Base-by-base conservation (phyloP, 2,113 vertebrate genomes). In the Psilopogon haemacephalus region DNA sequence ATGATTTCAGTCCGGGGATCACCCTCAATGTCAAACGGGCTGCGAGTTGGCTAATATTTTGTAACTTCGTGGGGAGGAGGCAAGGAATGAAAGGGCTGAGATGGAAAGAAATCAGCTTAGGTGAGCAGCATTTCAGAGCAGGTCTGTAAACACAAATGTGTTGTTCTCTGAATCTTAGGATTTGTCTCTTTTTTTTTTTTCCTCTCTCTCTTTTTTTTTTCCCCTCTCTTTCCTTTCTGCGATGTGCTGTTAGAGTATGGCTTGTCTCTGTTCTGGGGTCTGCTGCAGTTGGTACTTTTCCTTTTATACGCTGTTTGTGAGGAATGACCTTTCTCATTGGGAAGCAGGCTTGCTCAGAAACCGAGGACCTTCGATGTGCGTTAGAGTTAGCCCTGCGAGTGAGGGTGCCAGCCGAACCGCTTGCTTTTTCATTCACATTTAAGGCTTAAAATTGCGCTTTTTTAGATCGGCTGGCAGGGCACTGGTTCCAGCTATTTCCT, bases 111-210 rank as follows among this genome's bases (percentile, higher is more conserved):
- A 95, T 93, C 92, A 91, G 79, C 95, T 92, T 86, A 93, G 93
- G 91, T 95, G 90, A 93, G 93, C 86, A 88, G 70, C 84, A 75
- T 89, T 94, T 91, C 89, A 28, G 70, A 95, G 95, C 90, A 96
- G 94, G 88, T 97, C 93, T 96, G 97, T 97, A 97, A 98, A 97
- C 97, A 98, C 96, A 89, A 92, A 93, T 85, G 80, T 96, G 84
- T 86, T 97, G 78, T 92, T 96, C 91, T 97, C 90, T 95, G 89
- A 95, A 95, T 89, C 83, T 95, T 85, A 63, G 75, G 62, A 40
- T 80, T 90, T 56, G 3, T 91, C 0, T 27, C 20, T 54, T 37
- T n/a, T 21, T 7, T 5, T 1, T 23, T 21, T 4, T 6, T 10
- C 5, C 12, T 35, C 62, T 14, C 20, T 15, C 46, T 21, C 6